Base-by-base conservation (phyloP, 2,113 vertebrate genomes). In the Spea multiplicata region DNA sequence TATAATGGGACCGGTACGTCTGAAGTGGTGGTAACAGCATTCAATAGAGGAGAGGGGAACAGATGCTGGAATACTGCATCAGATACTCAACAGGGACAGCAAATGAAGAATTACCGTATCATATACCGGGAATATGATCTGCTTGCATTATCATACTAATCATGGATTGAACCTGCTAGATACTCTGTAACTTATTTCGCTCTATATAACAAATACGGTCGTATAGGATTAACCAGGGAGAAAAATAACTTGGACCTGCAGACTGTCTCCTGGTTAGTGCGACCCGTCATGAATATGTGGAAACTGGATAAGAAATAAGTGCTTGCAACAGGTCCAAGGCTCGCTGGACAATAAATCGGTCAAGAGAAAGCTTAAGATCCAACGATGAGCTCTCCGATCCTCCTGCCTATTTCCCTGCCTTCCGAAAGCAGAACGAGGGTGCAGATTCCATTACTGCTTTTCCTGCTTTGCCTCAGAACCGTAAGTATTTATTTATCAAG, bases 1-100 rank as follows among this genome's bases (percentile, higher is more conserved):
- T 48, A 55, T 50, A 75, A n/a, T 13, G 9, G 16, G 45, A 76
- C 74, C 65, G 67, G 65, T 50, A 52, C 52, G 52, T 45, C 6
- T 46, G 30, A 46, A 44, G 46, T 67, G 48, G 9, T 44, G 67
- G 13, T 7, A 8, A 3, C 14, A 75, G 48, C 65, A 68, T 76
- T 68, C 44, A 17, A 57, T 12, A n/a, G 73, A 57, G 47, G 65
- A 45, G 50, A 6, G 10, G 55, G 14, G 55, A 68, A 50, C 65
- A 68, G 14, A 16, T 48, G 45, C 49, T 47, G 65, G 8, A 68
- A 9, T 44, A n/a, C 48, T 64, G 57, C 17, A 64, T 61, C 57
- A 59, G 8, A 59, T 12, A 59, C 55, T 59, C 30, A 59, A 59
- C 55, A 8, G 12, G 55, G 30, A 30, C 2, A 30, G 30, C 30